Percentiles rank a stretch among this genome's conserved stretches.
Evolutionary conservation across 2,797 vertebrate species (phyloP).

Genomic region (Cryptoblepharus egeriae): DNA sequence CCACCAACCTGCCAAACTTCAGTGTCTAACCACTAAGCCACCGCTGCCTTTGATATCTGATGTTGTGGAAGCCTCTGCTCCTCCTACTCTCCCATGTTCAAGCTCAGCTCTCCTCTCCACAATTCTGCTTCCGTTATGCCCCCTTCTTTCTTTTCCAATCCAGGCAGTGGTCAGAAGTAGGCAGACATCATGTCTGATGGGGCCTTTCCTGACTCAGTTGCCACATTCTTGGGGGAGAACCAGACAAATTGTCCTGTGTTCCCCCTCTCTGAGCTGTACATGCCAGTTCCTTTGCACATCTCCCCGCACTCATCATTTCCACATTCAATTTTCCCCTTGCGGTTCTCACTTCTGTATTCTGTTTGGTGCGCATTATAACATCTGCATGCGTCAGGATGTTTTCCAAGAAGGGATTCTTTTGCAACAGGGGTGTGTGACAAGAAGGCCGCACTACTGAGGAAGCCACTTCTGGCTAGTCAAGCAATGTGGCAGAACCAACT

Average conservation of each 20-base stretch:
- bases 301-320: conserved; percentile 15
- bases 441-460: not conserved
- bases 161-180: too few species aligned
- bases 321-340: conserved; percentile 31
- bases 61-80: too few species aligned
- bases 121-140: too few species aligned
- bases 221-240: not conserved
- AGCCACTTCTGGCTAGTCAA: not conserved
- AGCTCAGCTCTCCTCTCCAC: too few species aligned
- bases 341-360: conserved; percentile 65
- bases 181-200: too few species aligned
- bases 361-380: not conserved
- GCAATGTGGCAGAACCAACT: too few species aligned
- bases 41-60: too few species aligned
- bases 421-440: not conserved
- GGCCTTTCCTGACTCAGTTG: not conserved
- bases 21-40: too few species aligned
- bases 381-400: not conserved
- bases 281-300: not conserved
- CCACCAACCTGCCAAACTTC: too few species aligned
- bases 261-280: not conserved
- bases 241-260: not conserved
- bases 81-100: too few species aligned
- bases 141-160: too few species aligned
- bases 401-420: conserved; percentile 25